These are phyloP conservation scores for Planococcus citri DNA, from an alignment of 1,140 invertebrate species.

Conservation along the genomic window DNA sequence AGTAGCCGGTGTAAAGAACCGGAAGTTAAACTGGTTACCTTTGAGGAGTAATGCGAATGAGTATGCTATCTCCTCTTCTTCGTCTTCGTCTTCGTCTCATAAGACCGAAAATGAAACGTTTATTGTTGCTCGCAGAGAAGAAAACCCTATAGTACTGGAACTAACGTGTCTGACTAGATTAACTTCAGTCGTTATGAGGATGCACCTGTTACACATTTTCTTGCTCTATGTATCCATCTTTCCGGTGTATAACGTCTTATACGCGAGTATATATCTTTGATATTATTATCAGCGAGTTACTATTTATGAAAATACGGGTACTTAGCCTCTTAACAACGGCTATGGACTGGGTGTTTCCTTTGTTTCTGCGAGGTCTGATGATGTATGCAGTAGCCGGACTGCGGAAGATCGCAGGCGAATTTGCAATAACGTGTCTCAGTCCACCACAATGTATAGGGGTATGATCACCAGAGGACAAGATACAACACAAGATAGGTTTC, in stretches of 20 bases:
- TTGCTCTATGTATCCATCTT: not conserved
- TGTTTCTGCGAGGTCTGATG: too few species aligned
- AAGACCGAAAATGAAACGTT: not conserved
- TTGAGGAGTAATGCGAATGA: not conserved
- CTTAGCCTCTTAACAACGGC: not conserved
- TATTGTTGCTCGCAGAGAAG: not conserved
- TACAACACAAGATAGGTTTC: too few species aligned
- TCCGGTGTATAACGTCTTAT: constrained; percentile 19
- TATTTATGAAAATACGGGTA: not conserved
- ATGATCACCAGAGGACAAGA: too few species aligned
- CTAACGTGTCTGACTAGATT: constrained; percentile 12
- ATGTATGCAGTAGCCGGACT: too few species aligned
- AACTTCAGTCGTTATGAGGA: constrained; percentile 15
- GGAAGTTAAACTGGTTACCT: constrained; percentile 14
- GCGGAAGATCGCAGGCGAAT: too few species aligned
- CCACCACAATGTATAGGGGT: too few species aligned
- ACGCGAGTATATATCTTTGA: not conserved
- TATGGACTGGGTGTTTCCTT: not conserved
- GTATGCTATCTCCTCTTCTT: not conserved
- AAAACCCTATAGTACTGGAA: not conserved
- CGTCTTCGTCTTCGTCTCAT: not conserved
- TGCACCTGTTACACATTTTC: constrained; percentile 16
- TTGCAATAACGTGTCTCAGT: too few species aligned
- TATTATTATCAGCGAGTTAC: not conserved
- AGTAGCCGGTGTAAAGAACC: constrained; percentile 9